Conservation (phyloP, 2,888 invertebrate species). For the Clepsis dumicolana region DNA sequence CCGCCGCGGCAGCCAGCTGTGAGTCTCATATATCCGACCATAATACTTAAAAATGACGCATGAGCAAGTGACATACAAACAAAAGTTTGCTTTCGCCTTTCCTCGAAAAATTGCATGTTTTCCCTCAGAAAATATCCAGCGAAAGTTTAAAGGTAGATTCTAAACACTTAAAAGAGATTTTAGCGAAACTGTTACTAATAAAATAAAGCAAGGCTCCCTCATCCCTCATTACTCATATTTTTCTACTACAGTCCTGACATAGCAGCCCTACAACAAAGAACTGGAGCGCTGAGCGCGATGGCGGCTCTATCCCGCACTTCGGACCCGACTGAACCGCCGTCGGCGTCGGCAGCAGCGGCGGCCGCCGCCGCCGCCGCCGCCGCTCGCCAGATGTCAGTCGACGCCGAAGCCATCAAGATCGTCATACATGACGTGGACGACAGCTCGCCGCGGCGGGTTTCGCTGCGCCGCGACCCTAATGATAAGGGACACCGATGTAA, state of each 20-base stretch:
- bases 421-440: conserved; percentile 97
- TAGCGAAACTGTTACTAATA: too few relatives aligned
- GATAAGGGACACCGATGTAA: conserved; percentile 95
- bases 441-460: conserved; percentile 90
- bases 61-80: too few relatives aligned
- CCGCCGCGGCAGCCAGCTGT: conserved; percentile 94
- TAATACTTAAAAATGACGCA: too few relatives aligned
- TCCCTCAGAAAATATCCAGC: too few relatives aligned
- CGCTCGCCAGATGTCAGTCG: conserved; percentile 93
- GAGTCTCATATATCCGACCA: conserved; percentile 72
- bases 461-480: conserved; percentile 91
- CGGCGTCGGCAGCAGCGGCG: conserved; percentile 72
- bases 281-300: conserved; percentile 82
- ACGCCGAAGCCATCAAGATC: conserved; percentile 96
- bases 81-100: too few relatives aligned
- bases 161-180: too few relatives aligned
- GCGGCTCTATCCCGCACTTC: conserved; percentile 72
- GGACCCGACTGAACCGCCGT: conserved; percentile 66
- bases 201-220: too few relatives aligned
- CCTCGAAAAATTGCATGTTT: too few relatives aligned
- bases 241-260: conserved; percentile 94
- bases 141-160: too few relatives aligned
- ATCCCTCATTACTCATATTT: too few relatives aligned
- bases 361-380: conserved; percentile 87
- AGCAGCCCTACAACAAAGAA: conserved; percentile 88